Evolutionary conservation across 1,140 invertebrate species (phyloP).

Genomic region (Augochlora pura): DNA sequence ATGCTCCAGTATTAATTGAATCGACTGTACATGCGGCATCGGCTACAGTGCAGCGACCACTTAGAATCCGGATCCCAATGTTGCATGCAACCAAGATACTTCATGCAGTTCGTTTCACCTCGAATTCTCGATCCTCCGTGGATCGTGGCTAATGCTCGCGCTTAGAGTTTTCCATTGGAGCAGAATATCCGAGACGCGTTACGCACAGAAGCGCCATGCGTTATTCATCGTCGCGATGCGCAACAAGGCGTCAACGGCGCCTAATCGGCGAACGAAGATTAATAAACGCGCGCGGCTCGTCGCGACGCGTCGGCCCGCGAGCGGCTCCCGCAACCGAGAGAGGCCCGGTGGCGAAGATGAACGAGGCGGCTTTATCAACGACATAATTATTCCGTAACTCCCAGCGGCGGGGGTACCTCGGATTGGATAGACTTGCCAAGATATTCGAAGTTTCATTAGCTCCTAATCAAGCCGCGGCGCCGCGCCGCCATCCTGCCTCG

Average conservation of each 20-base stretch:
- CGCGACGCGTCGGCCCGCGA: too few relatives aligned
- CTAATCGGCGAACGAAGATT: slow-evolving; percentile 41
- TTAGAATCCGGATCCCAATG: background rate
- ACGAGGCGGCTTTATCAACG: slow-evolving; percentile 54
- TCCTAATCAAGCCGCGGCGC: slow-evolving; percentile 63
- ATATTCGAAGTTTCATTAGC: slow-evolving; percentile 72
- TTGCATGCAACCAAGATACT: too few relatives aligned
- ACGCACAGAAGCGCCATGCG: background rate
- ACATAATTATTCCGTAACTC: slow-evolving; percentile 70
- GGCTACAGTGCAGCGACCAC: background rate
- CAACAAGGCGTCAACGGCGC: slow-evolving; percentile 22
- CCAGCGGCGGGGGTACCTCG: slow-evolving; percentile 36
- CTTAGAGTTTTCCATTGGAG: background rate
- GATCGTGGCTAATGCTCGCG: background rate
- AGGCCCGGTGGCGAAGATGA: slow-evolving; percentile 2
- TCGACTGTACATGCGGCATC: background rate
- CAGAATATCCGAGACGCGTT: slow-evolving; percentile 9
- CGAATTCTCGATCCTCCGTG: background rate
- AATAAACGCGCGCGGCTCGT: slow-evolving; percentile 39
- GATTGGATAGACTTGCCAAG: slow-evolving; percentile 62
- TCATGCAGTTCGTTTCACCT: background rate
- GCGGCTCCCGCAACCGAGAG: background rate
- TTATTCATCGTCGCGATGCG: slow-evolving; percentile 2
- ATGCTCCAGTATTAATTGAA: too few relatives aligned
- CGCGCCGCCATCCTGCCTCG: background rate